Evolutionary conservation across 2,113 vertebrate species (phyloP), one percentile per base, ranked within the genome.

Genomic region (Scomber scombrus): DNA sequence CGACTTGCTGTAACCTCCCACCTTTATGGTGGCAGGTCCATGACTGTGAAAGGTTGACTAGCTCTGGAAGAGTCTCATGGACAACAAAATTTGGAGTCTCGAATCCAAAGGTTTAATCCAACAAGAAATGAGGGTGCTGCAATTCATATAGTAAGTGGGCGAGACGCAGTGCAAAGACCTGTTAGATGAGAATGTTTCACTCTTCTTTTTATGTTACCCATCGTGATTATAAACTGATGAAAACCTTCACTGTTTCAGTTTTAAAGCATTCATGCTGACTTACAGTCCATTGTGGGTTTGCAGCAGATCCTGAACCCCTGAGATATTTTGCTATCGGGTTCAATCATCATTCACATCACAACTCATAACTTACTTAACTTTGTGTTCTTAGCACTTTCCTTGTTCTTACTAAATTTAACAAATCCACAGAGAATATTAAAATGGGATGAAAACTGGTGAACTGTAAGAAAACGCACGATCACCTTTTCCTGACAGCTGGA

Each of bases 91-190:
- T n/a, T 80, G 97, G 97, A 10, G 94, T 97, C 90, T 96, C 96
- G 91, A 96, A 97, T 65, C 85, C 89, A 11, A 62, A 93, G 54
- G 92, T 54, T 84, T 96, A 95, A 91, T 98, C 97, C 45, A 82
- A 68, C 2, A 96, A 78, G 82, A 95, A 98, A 11, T 97, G 90
- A 0, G 97, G 97, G 75, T 98, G 80, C 81, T 96, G 98, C 96
- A 96, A 98, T 66, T 98, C 97, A 54, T 91, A 92, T n/a, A 98
- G 88, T 0, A 97, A 97, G 78, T 97, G 94, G 74, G 97, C 97
- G 2, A 98, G 91, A 14, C 97, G 97, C 12, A 96, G 75, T 29
- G 93, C 9, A 98, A 68, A 9, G 95, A 95, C 83, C 97, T 98
- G 76, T 47, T 83, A 7, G 8, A 34, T 5, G 4, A 34, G 31